Base-by-base conservation (phyloP, 2,113 vertebrate species). In the Tapirus terrestris region DNA sequence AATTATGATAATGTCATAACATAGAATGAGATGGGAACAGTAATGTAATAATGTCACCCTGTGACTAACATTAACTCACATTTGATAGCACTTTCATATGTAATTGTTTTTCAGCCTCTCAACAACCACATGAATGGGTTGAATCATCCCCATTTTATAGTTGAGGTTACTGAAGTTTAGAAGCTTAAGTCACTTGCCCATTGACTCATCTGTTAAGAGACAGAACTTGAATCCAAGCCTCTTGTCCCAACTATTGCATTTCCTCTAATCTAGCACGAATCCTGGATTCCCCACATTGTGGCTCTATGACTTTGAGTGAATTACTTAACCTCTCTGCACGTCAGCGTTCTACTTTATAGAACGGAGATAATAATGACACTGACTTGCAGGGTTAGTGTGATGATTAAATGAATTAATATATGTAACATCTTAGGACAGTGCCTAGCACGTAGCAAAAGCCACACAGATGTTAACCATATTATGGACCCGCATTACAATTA, bases 61-160 rank as follows among this genome's bases (percentile, higher is more conserved):
- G 0, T 1, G 14, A n/a, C 7, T 4, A 25, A 11, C 8, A 10
- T 4, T 12, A 58, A 25, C 61, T 91, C 83, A 16, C 5, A 8
- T 29, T 48, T 10, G 10, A 39, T 23, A 14, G 20, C n/a, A 29
- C n/a, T 17, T 36, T 18, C 14, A 4, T 14, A 0, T 8, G 0
- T 20, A 39, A 33, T 21, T 20, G 33, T 2, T 31, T 67, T 27
- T 4, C 56, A 67, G 51, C n/a, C 33, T 83, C 70, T 86, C 58
- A 6, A 23, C 67, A 8, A 16, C 60, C n/a, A 1, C 2, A 25
- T 0, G 8, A 23, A 33, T 6, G 8, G 10, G 31, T 21, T n/a
- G 3, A 7, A 4, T 21, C 4, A 8, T 27, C 1, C 12, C 43
- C 43, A 25, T 43, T 43, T 68, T 9, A 29, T 10, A 36, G 12